A percentile compares a stretch with the other conserved stretches of the same genome.
phyloP scores from a whole-genome alignment of 1,140 invertebrate species.

The Calliphora vicina region DNA sequence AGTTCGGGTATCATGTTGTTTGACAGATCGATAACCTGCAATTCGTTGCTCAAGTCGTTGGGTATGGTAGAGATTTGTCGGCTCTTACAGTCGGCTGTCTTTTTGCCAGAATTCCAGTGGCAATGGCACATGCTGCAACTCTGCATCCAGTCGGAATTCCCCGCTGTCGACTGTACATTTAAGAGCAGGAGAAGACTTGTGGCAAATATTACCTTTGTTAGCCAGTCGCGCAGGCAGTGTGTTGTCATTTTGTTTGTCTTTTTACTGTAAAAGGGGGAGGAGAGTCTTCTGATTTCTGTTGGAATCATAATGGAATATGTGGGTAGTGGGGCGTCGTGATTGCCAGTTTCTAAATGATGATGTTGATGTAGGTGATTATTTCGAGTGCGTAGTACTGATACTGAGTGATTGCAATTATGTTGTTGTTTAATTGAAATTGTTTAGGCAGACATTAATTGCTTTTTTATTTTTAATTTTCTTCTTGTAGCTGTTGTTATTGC shows the following conservation, averaged over 20 bases:
- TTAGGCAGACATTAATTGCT: neutral
- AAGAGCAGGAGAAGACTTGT: slow-evolving; percentile 21
- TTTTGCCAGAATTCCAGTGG: slow-evolving; percentile 81
- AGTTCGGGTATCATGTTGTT: slow-evolving; percentile 75
- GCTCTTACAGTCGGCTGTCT: slow-evolving; percentile 80
- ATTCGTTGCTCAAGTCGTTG: slow-evolving; percentile 72
- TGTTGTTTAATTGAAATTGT: slow-evolving; percentile 12
- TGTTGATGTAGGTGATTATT: neutral
- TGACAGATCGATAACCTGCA: slow-evolving; percentile 80
- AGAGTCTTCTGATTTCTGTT: neutral
- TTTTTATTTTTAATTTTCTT: neutral
- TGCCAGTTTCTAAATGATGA: neutral
- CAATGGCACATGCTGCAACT: slow-evolving; percentile 74
- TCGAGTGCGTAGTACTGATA: neutral
- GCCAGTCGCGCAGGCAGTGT: neutral
- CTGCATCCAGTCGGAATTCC: slow-evolving; percentile 67
- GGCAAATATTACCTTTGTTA: neutral
- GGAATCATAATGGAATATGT: neutral
- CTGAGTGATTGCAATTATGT: slow-evolving; percentile 1
- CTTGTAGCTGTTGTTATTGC: neutral
- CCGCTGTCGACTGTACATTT: slow-evolving; percentile 32
- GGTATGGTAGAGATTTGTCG: slow-evolving; percentile 74
- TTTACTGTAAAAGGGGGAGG: neutral
- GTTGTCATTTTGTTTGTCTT: neutral
- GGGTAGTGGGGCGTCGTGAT: neutral